Evolutionary conservation across 1,140 invertebrate species (phyloP).

Genomic region (Vanessa atalanta): DNA sequence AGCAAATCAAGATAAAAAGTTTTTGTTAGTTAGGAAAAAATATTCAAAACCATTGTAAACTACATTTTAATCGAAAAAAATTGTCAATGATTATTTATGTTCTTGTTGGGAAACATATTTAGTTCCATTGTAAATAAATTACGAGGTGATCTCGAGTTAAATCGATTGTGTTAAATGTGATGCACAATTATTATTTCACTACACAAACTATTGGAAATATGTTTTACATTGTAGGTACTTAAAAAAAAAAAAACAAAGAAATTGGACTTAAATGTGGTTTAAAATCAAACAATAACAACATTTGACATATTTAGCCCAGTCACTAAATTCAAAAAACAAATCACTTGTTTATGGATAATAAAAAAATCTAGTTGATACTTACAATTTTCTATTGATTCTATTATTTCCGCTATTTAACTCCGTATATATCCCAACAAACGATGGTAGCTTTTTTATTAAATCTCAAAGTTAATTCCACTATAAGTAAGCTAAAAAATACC

Average conservation of each 20-base stretch:
- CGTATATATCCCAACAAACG: too few species aligned
- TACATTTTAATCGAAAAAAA: neutral
- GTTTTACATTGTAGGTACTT: constrained; percentile 13
- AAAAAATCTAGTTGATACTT: too few species aligned
- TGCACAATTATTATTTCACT: constrained; percentile 2
- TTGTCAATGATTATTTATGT: constrained; percentile 1
- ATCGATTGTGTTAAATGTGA: constrained; percentile 1
- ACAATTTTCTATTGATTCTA: too few species aligned
- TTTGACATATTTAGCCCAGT: neutral
- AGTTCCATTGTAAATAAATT: constrained; percentile 24
- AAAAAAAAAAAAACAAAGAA: neutral
- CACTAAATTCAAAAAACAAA: too few species aligned
- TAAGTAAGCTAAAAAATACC: too few species aligned
- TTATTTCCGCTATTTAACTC: too few species aligned
- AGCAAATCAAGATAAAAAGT: too few species aligned
- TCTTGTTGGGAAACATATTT: constrained; percentile 6
- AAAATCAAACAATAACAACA: neutral
- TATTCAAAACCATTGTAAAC: too few species aligned
- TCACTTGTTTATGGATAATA: too few species aligned
- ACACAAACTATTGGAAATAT: constrained; percentile 8
- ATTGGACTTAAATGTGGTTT: neutral
- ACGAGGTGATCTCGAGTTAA: constrained; percentile 1
- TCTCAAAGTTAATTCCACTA: too few species aligned
- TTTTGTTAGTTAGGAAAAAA: too few species aligned
- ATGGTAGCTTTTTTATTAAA: too few species aligned